Conservation (phyloP, 2,888 invertebrate genomes). For the Diadromus collaris region DNA sequence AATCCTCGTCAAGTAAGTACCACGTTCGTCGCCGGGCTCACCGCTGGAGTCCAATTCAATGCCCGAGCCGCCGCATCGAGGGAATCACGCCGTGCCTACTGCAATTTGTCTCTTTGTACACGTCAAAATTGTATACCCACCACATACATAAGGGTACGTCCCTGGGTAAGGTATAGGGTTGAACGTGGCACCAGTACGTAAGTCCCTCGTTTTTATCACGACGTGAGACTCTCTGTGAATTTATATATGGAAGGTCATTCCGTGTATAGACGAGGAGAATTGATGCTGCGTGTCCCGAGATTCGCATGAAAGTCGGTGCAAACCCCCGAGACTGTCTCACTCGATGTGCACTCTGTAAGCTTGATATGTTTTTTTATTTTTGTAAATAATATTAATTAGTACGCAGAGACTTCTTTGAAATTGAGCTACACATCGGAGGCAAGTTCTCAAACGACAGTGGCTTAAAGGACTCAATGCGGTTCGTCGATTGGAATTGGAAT, state of each 20-base stretch:
- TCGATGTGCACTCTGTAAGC: background rate
- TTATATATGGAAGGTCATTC: constrained; percentile 52
- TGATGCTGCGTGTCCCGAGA: constrained; percentile 38
- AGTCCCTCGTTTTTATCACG: constrained; percentile 53
- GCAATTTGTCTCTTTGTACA: constrained; percentile 60
- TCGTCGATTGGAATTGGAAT: constrained; percentile 7
- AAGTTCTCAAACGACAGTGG: background rate
- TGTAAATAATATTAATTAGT: background rate
- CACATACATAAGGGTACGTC: constrained; percentile 25
- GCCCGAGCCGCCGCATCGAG: constrained; percentile 42
- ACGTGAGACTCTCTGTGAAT: constrained; percentile 45
- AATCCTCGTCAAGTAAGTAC: constrained; percentile 65
- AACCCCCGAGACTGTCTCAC: background rate
- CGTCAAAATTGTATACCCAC: constrained; percentile 58
- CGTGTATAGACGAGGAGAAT: constrained; percentile 36
- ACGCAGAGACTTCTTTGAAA: background rate
- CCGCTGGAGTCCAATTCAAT: constrained; percentile 63
- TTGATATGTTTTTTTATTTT: background rate
- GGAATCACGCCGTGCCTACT: constrained; percentile 55
- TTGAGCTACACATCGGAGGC: background rate
- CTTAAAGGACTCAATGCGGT: background rate
- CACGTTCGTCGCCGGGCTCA: constrained; percentile 57
- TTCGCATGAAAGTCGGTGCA: constrained; percentile 7
- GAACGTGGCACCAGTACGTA: constrained; percentile 35
- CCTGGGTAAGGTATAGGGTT: constrained; percentile 39